phyloP scores from a whole-genome alignment of 2,797 vertebrate genomes.

The Moxostoma hubbsi region DNA sequence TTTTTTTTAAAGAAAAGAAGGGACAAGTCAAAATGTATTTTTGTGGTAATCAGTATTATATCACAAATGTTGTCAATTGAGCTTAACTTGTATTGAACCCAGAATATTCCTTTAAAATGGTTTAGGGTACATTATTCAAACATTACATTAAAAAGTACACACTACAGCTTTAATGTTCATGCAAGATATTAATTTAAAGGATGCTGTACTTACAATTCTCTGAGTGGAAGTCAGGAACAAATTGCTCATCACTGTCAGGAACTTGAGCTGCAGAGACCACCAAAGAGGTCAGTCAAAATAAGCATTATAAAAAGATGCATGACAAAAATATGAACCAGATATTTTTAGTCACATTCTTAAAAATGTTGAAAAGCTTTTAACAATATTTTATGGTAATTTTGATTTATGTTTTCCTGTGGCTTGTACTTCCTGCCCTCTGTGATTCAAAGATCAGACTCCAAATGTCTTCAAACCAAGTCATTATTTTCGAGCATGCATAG shows the following conservation, averaged over 20 bases:
- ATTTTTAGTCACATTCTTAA: background rate
- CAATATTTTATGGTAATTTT: background rate
- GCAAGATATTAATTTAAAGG: slow-evolving; percentile 18
- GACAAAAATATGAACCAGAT: background rate
- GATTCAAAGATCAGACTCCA: slow-evolving; percentile 33
- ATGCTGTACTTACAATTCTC: slow-evolving; percentile 91
- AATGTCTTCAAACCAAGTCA: slow-evolving; percentile 48
- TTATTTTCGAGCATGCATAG: slow-evolving; percentile 41
- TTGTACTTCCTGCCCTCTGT: background rate
- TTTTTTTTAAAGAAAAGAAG: no score
- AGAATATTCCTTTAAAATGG: no score
- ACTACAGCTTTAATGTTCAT: background rate
- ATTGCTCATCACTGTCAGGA: slow-evolving; percentile 97
- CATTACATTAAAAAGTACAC: no score
- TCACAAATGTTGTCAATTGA: no score
- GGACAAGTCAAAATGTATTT: no score
- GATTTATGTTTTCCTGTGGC: slow-evolving; percentile 34
- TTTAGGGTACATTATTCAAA: no score
- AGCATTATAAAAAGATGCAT: slow-evolving; percentile 19
- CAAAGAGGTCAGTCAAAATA: slow-evolving; percentile 2
- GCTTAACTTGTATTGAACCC: no score
- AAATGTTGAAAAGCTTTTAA: background rate
- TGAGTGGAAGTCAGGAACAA: slow-evolving; percentile 96
- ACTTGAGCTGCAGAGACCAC: slow-evolving; percentile 89
- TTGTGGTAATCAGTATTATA: no score